Evolutionary conservation across 2,888 invertebrate species (phyloP).

Genomic region (Byasa hedistus): DNA sequence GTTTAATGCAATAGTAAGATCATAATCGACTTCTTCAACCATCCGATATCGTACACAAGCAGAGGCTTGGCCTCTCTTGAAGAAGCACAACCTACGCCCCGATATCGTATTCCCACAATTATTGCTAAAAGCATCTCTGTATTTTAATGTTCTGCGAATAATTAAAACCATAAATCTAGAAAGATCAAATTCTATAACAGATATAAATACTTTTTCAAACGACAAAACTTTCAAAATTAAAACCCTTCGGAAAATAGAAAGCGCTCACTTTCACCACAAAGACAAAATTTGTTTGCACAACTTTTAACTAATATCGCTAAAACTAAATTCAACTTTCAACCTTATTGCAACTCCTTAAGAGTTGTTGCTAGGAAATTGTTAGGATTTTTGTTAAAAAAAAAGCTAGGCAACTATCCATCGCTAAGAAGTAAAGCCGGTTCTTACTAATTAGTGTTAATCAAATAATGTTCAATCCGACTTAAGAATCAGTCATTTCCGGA

Average conservation of each 20-base stretch:
- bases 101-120: constrained; percentile 42
- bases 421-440: constrained; percentile 63
- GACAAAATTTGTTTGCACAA: constrained; percentile 50
- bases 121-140: constrained; percentile 62
- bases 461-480: constrained; percentile 68
- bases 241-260: constrained; percentile 46
- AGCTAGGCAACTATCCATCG: constrained; percentile 55
- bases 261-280: constrained; percentile 57
- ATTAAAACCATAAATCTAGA: neutral
- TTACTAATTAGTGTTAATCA: constrained; percentile 77
- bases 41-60: too few relatives aligned
- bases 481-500: constrained; percentile 55
- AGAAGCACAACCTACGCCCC: too few relatives aligned
- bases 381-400: constrained; percentile 32
- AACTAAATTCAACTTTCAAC: constrained; percentile 7
- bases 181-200: neutral
- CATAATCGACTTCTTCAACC: too few relatives aligned
- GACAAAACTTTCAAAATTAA: constrained; percentile 33
- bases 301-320: constrained; percentile 4
- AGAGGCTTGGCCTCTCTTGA: too few relatives aligned
- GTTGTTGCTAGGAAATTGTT: constrained; percentile 19
- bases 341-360: constrained; percentile 19
- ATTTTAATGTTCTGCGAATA: neutral
- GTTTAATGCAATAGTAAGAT: too few relatives aligned
- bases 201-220: neutral